phyloP scores from a whole-genome alignment of 1,140 invertebrate species.

The Samia ricini region DNA sequence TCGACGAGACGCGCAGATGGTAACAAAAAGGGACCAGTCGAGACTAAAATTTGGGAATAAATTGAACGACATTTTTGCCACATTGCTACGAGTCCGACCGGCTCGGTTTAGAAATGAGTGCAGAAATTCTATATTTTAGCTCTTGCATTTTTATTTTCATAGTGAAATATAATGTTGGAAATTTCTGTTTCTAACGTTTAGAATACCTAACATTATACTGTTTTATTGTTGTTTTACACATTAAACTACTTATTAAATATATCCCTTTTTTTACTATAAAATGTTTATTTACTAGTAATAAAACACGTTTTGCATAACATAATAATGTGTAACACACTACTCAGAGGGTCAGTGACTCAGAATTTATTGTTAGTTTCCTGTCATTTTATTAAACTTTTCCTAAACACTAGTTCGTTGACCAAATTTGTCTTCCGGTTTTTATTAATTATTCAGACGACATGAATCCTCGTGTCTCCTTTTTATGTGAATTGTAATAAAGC shows the following conservation, averaged over 20 bases:
- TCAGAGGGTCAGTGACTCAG: constrained; percentile 67
- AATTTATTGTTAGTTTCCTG: constrained; percentile 70
- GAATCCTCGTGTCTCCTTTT: constrained; percentile 12
- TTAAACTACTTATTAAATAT: background rate
- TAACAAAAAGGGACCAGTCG: constrained; percentile 73
- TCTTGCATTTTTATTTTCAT: constrained; percentile 15
- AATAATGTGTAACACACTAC: constrained; percentile 57
- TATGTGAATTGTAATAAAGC: constrained; percentile 11
- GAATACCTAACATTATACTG: no score
- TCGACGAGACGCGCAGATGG: constrained; percentile 64
- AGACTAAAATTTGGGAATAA: constrained; percentile 73
- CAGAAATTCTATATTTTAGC: constrained; percentile 23
- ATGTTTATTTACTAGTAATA: constrained; percentile 35
- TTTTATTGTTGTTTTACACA: no score
- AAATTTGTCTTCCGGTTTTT: constrained; percentile 36
- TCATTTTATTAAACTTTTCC: constrained; percentile 57
- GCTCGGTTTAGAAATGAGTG: constrained; percentile 29
- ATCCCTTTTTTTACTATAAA: no score
- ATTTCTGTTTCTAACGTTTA: background rate
- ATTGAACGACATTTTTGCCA: constrained; percentile 75
- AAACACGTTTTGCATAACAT: constrained; percentile 59
- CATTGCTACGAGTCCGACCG: constrained; percentile 49
- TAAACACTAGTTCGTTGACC: constrained; percentile 32
- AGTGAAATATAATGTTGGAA: background rate
- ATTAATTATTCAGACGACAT: constrained; percentile 17